These are phyloP conservation scores for Phocoena sinus DNA, from an alignment of 2,113 vertebrate genomes.

Conservation along the genomic window DNA sequence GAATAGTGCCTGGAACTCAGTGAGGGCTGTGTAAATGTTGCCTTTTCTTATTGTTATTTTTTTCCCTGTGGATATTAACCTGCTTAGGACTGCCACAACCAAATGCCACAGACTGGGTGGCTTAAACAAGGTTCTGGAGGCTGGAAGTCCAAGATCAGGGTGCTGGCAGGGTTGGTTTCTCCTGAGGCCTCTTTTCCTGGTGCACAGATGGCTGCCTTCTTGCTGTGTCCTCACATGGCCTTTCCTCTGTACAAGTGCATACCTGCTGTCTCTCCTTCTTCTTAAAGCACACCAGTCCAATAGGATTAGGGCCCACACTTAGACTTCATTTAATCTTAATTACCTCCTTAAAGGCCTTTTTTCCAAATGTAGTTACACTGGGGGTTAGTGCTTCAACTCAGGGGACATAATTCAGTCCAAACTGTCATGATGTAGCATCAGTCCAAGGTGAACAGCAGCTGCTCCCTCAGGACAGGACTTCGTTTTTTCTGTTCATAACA, in stretches of 20 bases:
- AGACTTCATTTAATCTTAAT: background rate
- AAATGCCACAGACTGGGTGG: too few relatives aligned
- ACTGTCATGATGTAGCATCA: rapidly evolving
- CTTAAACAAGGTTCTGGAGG: background rate
- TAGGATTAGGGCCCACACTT: background rate
- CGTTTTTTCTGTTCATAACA: too few relatives aligned
- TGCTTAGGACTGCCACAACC: background rate
- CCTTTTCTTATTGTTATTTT: background rate
- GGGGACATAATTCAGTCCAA: background rate
- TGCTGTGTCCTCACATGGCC: rapidly evolving
- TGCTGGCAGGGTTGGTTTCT: background rate
- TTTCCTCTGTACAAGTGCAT: rapidly evolving
- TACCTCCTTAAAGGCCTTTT: background rate
- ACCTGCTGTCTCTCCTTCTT: background rate
- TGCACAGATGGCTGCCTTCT: background rate
- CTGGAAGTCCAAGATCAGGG: background rate
- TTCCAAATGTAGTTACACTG: background rate
- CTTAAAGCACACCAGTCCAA: background rate
- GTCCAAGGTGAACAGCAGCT: background rate
- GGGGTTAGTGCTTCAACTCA: too few relatives aligned
- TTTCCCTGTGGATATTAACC: rapidly evolving
- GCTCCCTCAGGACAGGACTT: background rate
- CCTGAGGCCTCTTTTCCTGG: background rate
- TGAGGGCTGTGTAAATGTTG: background rate
- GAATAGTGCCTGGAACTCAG: background rate